Evolutionary conservation across 2,888 invertebrate genomes (phyloP).

Genomic region (Cerceris rybyensis): DNA sequence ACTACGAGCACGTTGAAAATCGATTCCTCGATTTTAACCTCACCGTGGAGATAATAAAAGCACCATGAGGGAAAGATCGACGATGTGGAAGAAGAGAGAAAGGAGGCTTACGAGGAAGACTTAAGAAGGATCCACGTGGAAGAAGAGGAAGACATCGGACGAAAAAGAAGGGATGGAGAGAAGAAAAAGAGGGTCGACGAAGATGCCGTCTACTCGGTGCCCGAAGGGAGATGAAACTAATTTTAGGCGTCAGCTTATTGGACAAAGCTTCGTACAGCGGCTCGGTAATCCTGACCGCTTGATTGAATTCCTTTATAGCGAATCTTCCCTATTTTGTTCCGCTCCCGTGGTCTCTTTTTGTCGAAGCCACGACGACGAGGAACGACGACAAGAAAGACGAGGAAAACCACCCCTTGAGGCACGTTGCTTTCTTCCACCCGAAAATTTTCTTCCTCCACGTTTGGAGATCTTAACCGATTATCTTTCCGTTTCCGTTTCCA

Average conservation of each 20-base stretch:
- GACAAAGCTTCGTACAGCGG: conserved; percentile 26
- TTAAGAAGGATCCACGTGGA: not conserved
- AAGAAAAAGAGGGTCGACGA: not conserved
- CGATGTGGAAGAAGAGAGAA: conserved; percentile 23
- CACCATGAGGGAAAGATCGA: conserved; percentile 16
- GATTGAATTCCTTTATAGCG: conserved; percentile 64
- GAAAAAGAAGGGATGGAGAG: not conserved
- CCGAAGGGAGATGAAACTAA: conserved; percentile 38
- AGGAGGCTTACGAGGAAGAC: conserved; percentile 11
- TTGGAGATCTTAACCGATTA: not conserved
- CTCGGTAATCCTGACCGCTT: conserved; percentile 53
- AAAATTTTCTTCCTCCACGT: conserved; percentile 1
- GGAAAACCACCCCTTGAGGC: not conserved
- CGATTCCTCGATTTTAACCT: not conserved
- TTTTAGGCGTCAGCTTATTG: conserved; percentile 51
- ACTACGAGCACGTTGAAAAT: too few relatives aligned
- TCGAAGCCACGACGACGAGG: conserved; percentile 3
- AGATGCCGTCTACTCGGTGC: not conserved
- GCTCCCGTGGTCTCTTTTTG: conserved; percentile 7
- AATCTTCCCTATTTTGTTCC: conserved; percentile 44
- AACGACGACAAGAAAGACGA: too few relatives aligned
- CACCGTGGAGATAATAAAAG: not conserved
- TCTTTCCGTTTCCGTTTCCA: not conserved
- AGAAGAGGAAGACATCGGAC: not conserved
- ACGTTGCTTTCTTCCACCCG: not conserved